A percentile compares a stretch with the other conserved stretches of the same genome.
phyloP scores from a whole-genome alignment of 64 coral and sea anemone genomes.

The Pachyseris speciosa region DNA sequence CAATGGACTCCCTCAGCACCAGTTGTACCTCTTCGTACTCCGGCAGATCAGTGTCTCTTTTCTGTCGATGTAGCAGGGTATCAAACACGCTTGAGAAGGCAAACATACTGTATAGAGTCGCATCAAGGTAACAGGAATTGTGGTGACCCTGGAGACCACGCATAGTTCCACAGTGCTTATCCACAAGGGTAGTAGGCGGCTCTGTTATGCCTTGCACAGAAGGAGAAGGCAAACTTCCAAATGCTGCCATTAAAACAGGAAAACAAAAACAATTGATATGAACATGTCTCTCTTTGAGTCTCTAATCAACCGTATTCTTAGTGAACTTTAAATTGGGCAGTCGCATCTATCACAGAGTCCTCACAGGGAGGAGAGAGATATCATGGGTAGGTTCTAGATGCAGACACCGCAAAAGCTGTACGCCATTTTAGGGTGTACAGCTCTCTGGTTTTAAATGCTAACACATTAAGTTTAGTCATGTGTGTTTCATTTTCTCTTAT shows the following conservation, averaged over 20 bases:
- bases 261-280: too few species aligned
- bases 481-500: too few species aligned
- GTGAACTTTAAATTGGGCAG: too few species aligned
- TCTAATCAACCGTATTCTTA: too few species aligned
- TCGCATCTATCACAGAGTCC: too few species aligned
- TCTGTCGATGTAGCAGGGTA: constrained; percentile 67
- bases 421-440: too few species aligned
- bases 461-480: too few species aligned
- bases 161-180: constrained; percentile 30
- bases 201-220: constrained; percentile 35
- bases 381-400: too few species aligned
- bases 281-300: too few species aligned
- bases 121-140: constrained; percentile 96
- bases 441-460: too few species aligned
- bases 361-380: too few species aligned
- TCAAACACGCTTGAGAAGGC: constrained; percentile 90
- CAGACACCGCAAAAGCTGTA: too few species aligned
- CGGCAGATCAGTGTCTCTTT: constrained; percentile 52
- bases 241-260: constrained; percentile 39
- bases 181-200: constrained; percentile 36
- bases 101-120: constrained; percentile 92
- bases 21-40: constrained; percentile 90
- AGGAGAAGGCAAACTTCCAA: constrained; percentile 77
- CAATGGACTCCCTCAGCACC: constrained; percentile 84
- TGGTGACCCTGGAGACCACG: constrained; percentile 96